Evolutionary conservation across 2,113 vertebrate species (phyloP), one percentile per base, ranked within the genome.

Genomic region (Clupea harengus): DNA sequence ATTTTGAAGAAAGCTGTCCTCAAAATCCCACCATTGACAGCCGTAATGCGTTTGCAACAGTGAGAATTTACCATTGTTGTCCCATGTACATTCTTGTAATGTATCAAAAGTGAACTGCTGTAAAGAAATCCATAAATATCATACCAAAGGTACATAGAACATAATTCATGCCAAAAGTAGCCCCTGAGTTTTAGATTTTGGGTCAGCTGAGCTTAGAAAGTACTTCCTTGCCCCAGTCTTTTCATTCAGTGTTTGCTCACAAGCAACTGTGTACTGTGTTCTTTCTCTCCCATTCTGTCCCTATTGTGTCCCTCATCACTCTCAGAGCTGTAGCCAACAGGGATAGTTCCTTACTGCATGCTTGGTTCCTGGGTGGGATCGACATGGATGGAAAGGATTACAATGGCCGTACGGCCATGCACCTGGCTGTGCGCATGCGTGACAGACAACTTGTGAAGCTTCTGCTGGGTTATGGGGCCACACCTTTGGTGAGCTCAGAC

Each of bases 361-460:
- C 78, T 46, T 88, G 87, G 85, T 64, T n/a, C 50, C 57, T 84
- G 28, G 46, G 78, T 82, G 87, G 82, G 3, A 57, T 86, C 0
- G 85, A 88, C 47, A 86, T 88, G 85, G 75, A 86, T 82, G 20
- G 9, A 50, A 72, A 86, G 83, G 82, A 88, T 60, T 88, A 84
- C 47, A 75, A 83, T 52, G 82, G 57, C 10, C 78, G 82, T 10
- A 88, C 82, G 7, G 87, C 49, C 78, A 86, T 88, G 87, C 82
- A 88, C 39, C 44, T 81, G 52, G 87, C 87, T 8, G 84, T 86
- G 45, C 25, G 46, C 45, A 54, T 86, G 52, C n/a, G 45, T 80
- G 85, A 88, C 28, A 45, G 22, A 39, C 45, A 32, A 0, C 81
- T 86, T 82, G 60, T 88, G 28, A 5, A 8, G 11, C 82, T 39